Percentiles rank a stretch among this genome's conserved stretches.
These are phyloP conservation scores for Umimayanthus chanpuru DNA, from an alignment of 92 coral and sea anemone species.

Conservation along the genomic window DNA sequence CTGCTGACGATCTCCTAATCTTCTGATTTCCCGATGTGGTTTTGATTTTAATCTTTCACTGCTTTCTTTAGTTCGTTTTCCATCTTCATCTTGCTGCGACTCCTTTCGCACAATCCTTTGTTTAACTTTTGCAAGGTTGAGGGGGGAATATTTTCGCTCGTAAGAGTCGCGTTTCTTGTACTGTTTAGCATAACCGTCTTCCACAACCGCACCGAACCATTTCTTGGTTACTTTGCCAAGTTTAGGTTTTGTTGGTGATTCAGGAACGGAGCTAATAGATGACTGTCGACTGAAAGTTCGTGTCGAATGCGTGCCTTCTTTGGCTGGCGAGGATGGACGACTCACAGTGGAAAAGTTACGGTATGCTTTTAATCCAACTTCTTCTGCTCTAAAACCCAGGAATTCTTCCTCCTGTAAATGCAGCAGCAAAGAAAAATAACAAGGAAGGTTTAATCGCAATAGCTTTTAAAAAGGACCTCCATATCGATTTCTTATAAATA, in stretches of 20 bases:
- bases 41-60: slow-evolving; percentile 28
- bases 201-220: slow-evolving; percentile 50
- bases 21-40: slow-evolving; percentile 4
- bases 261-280: slow-evolving; percentile 27
- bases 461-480: slow-evolving; percentile 16
- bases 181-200: slow-evolving; percentile 88
- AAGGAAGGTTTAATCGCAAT: neutral
- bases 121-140: slow-evolving; percentile 38
- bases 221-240: slow-evolving; percentile 9
- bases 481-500: slow-evolving; percentile 5
- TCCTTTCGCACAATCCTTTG: slow-evolving; percentile 27
- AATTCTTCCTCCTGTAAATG: slow-evolving; percentile 83
- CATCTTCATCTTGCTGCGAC: slow-evolving; percentile 69
- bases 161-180: slow-evolving; percentile 95
- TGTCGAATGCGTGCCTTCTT: slow-evolving; percentile 53
- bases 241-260: slow-evolving; percentile 21
- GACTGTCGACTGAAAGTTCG: slow-evolving; percentile 44
- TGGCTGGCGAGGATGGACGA: slow-evolving; percentile 43
- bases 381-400: slow-evolving; percentile 94
- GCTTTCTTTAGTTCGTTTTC: slow-evolving; percentile 42
- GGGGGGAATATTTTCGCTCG: slow-evolving; percentile 79
- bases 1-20: slow-evolving; percentile 10
- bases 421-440: neutral
- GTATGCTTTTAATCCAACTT: slow-evolving; percentile 86
- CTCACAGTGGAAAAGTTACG: slow-evolving; percentile 61